Conservation (phyloP, 1,140 invertebrate species). For the Archivesica marissinica region DNA sequence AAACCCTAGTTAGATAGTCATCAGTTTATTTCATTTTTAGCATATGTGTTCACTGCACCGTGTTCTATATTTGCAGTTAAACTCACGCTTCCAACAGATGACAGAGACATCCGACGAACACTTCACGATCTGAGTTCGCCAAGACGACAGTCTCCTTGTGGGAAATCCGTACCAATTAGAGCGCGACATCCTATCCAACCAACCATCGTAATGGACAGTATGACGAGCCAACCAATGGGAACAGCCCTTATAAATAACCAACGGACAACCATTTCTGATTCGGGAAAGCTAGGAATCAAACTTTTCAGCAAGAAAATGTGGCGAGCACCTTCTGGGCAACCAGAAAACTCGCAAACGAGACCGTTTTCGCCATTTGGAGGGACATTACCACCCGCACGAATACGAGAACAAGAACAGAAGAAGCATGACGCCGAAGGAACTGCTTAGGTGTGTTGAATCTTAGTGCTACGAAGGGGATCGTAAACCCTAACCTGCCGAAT, state of each 20-base stretch:
- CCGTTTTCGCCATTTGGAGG: conserved; percentile 61
- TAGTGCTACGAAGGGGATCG: too few relatives aligned
- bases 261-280: not conserved
- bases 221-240: conserved; percentile 25
- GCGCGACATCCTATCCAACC: conserved; percentile 54
- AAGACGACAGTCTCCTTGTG: conserved; percentile 6
- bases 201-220: conserved; percentile 2
- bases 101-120: conserved; percentile 44
- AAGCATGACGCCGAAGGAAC: not conserved
- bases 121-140: conserved; percentile 47
- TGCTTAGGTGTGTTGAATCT: too few relatives aligned
- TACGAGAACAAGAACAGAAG: conserved; percentile 48
- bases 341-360: conserved; percentile 39
- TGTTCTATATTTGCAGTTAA: conserved; percentile 19
- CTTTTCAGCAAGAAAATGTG: conserved; percentile 58
- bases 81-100: conserved; percentile 19
- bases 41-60: not conserved
- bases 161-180: conserved; percentile 53
- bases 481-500: too few relatives aligned
- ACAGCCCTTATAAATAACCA: not conserved
- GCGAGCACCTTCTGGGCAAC: conserved; percentile 52
- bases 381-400: conserved; percentile 48
- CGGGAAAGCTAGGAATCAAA: not conserved
- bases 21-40: too few relatives aligned
- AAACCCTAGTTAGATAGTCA: too few relatives aligned